phyloP scores from a whole-genome alignment of 1,140 invertebrate genomes.

The Drosophila quadrilineata region DNA sequence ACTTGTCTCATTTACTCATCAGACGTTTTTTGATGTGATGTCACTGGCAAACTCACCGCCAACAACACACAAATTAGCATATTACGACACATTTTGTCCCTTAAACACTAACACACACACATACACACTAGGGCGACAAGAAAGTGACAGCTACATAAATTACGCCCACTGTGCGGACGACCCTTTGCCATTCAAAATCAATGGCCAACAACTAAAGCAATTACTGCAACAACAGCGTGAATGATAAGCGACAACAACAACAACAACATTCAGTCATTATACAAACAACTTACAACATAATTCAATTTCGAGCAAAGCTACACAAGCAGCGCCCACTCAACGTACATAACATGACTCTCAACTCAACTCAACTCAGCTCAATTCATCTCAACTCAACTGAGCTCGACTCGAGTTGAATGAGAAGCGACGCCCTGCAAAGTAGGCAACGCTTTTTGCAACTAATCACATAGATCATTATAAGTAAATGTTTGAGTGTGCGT shows the following conservation, averaged over 20 bases:
- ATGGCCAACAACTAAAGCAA: conserved; percentile 59
- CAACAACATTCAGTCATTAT: conserved; percentile 26
- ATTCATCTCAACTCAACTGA: too few relatives aligned
- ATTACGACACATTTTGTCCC: conserved; percentile 20
- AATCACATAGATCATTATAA: conserved; percentile 60
- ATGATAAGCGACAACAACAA: conserved; percentile 18
- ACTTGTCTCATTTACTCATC: conserved; percentile 30
- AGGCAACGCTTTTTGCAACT: conserved; percentile 29
- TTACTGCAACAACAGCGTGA: conserved; percentile 38
- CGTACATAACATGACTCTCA: too few relatives aligned
- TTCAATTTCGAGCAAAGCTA: conserved; percentile 52
- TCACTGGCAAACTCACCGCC: conserved; percentile 17
- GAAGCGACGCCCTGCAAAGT: conserved; percentile 7
- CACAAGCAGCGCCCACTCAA: too few relatives aligned
- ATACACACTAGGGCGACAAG: too few relatives aligned
- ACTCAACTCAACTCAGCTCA: too few relatives aligned
- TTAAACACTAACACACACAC: not conserved
- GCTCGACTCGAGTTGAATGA: not conserved
- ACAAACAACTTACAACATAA: conserved; percentile 61
- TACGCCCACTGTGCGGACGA: conserved; percentile 49
- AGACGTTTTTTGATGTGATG: conserved; percentile 31
- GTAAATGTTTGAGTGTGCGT: conserved; percentile 51
- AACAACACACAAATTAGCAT: conserved; percentile 25
- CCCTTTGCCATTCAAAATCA: conserved; percentile 41
- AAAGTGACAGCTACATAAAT: conserved; percentile 54